These are phyloP conservation scores for Carassius auratus DNA, from an alignment of 2,113 vertebrate genomes.

Conservation along the genomic window DNA sequence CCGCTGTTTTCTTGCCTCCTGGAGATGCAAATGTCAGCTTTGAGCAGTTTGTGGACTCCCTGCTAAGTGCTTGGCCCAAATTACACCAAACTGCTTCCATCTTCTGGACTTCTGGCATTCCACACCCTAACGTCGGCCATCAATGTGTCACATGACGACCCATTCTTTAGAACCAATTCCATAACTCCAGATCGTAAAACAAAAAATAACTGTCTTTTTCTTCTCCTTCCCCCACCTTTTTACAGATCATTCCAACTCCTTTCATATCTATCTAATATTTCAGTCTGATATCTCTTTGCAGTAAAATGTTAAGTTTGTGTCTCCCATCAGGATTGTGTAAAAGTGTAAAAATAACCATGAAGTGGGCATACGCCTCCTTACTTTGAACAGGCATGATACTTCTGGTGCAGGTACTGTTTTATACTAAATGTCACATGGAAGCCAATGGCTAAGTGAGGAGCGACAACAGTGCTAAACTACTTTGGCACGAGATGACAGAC, in stretches of 20 bases:
- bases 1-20: slow-evolving; percentile 77
- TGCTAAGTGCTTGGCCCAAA: slow-evolving; percentile 80
- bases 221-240: not conserved
- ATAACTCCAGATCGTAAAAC: slow-evolving; percentile 28
- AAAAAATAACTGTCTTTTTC: not conserved
- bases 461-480: slow-evolving; percentile 74
- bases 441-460: slow-evolving; percentile 64
- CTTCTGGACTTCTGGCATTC: slow-evolving; percentile 81
- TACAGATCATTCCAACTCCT: not conserved
- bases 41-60: slow-evolving; percentile 83
- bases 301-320: too few species aligned
- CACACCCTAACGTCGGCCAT: slow-evolving; percentile 67
- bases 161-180: slow-evolving; percentile 64
- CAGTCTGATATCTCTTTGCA: not conserved
- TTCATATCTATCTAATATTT: not conserved
- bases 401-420: slow-evolving; percentile 73
- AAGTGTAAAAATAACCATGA: too few species aligned
- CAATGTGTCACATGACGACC: slow-evolving; percentile 76
- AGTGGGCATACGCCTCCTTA: too few species aligned
- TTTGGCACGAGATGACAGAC: slow-evolving; percentile 78
- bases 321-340: too few species aligned
- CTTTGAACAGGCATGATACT: too few species aligned
- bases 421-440: slow-evolving; percentile 67
- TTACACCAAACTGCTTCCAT: slow-evolving; percentile 77
- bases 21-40: slow-evolving; percentile 82